phyloP scores from a whole-genome alignment of 2,113 vertebrate genomes.

The Apus apus region DNA sequence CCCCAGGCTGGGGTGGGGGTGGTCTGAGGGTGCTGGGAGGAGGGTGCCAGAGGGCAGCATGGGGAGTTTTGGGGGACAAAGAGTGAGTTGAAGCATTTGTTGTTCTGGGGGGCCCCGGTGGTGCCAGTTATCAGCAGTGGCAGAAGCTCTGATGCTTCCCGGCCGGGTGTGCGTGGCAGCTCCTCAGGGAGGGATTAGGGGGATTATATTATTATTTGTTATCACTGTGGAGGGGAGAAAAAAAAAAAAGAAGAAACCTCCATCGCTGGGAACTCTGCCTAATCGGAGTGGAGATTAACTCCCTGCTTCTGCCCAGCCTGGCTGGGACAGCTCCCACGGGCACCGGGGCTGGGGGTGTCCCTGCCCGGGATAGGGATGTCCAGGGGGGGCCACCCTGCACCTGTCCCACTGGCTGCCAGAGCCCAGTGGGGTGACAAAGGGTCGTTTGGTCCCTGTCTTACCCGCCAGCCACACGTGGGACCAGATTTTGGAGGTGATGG shows the following conservation, averaged over 20 bases:
- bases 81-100: neutral
- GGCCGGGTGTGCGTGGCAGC: neutral
- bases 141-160: conserved; percentile 33
- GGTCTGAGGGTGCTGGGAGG: neutral
- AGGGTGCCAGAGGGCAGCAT: neutral
- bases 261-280: conserved; percentile 52
- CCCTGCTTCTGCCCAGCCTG: neutral
- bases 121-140: conserved; percentile 41
- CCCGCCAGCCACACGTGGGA: fast-evolving
- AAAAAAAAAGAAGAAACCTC: conserved; percentile 30
- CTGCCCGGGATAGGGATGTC: neutral
- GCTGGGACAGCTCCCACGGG: neutral
- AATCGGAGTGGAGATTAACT: conserved; percentile 32
- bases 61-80: neutral
- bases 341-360: neutral
- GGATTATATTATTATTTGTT: conserved; percentile 76
- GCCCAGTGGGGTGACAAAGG: fast-evolving
- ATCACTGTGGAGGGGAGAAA: neutral
- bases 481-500: fast-evolving
- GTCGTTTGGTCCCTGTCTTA: fast-evolving
- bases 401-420: fast-evolving
- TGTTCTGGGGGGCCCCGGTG: neutral
- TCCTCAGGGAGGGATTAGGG: conserved; percentile 71
- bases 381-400: neutral
- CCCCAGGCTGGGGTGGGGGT: neutral